Conservation (phyloP, 64 coral and sea anemone species). For the Actinia tenebrosa region DNA sequence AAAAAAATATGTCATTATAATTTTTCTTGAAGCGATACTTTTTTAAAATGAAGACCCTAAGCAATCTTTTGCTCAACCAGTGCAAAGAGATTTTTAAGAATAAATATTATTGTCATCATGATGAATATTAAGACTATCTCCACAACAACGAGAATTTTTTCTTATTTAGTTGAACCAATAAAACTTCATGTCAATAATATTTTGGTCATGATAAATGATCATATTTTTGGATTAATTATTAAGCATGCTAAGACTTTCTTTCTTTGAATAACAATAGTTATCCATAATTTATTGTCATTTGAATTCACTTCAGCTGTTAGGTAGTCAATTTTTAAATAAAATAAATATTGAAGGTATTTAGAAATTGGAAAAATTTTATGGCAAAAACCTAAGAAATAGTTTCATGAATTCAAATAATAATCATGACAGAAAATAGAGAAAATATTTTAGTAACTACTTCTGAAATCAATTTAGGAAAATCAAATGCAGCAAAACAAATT, state of each 20-base stretch:
- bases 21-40: too few relatives aligned
- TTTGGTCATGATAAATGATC: neutral
- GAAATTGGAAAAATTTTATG: neutral
- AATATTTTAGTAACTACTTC: too few relatives aligned
- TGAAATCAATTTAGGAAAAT: neutral
- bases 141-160: neutral
- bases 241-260: neutral
- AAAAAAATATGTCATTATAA: too few relatives aligned
- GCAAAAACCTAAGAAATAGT: too few relatives aligned
- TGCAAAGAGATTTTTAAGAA: too few relatives aligned
- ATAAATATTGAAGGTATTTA: neutral
- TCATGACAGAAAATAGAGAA: too few relatives aligned
- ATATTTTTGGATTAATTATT: neutral
- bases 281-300: neutral
- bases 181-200: neutral
- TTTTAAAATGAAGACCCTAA: too few relatives aligned
- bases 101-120: too few relatives aligned
- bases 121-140: conserved; percentile 1
- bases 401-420: too few relatives aligned
- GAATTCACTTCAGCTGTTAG: neutral
- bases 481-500: too few relatives aligned
- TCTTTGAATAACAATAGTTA: neutral
- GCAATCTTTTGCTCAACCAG: too few relatives aligned
- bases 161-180: conserved; percentile 1
- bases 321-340: too few relatives aligned